Evolutionary conservation across 2,797 vertebrate species (phyloP).

Genomic region (Sitta carolinensis): DNA sequence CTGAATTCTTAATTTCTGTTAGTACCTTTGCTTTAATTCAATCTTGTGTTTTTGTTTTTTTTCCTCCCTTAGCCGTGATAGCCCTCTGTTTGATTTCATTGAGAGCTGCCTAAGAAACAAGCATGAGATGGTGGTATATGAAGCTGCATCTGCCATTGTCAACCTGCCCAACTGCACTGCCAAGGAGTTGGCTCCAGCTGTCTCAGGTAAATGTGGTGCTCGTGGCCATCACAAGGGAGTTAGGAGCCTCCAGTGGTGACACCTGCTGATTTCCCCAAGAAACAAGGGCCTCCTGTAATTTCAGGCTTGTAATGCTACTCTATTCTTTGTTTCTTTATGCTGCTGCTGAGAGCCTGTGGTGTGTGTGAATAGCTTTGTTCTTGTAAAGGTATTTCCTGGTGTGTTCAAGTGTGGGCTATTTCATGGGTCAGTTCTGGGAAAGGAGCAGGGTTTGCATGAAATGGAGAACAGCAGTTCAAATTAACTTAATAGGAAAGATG

Average conservation of each 20-base stretch:
- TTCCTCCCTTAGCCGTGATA: slow-evolving; percentile 72
- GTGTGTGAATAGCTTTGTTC: neutral
- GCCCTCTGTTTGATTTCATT: slow-evolving; percentile 82
- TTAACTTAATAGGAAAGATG: neutral
- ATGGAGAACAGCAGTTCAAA: neutral
- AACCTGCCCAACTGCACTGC: slow-evolving; percentile 81
- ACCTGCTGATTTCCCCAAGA: neutral
- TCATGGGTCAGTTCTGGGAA: neutral
- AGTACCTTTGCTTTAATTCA: neutral
- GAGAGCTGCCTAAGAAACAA: slow-evolving; percentile 83
- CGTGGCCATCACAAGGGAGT: fast-evolving
- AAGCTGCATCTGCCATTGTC: slow-evolving; percentile 83
- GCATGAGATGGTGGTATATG: slow-evolving; percentile 84
- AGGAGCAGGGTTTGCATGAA: neutral
- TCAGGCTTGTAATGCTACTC: neutral
- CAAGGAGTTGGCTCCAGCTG: slow-evolving; percentile 81
- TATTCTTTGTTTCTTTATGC: neutral
- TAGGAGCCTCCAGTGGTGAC: neutral
- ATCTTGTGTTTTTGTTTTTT: neutral
- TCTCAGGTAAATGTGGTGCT: slow-evolving; percentile 71
- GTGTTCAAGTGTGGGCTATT: neutral
- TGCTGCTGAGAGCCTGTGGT: neutral
- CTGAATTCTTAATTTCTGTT: neutral
- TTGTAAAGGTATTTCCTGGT: neutral
- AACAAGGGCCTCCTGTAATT: neutral